A percentile compares a stretch with the other conserved stretches of the same genome.
These are phyloP conservation scores for Tinamus guttatus DNA, from an alignment of 2,113 vertebrate genomes.

Conservation along the genomic window DNA sequence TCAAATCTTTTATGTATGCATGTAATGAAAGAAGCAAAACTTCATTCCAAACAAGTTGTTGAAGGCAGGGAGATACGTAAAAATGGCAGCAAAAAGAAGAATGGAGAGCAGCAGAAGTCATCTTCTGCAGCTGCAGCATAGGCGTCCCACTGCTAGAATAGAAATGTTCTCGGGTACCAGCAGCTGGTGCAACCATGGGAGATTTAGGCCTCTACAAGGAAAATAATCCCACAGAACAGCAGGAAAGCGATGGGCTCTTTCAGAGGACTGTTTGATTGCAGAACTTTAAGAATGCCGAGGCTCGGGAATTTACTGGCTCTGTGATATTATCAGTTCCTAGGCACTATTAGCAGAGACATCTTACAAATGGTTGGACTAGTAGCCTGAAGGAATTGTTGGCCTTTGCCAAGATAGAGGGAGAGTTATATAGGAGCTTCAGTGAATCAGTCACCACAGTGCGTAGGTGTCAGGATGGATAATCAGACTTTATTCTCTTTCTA, in stretches of 20 bases:
- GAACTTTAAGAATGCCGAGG: background rate
- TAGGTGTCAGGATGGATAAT: constrained; percentile 49
- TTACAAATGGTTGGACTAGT: constrained; percentile 17
- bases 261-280: background rate
- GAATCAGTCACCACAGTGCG: background rate
- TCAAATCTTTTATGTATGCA: background rate
- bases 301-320: background rate
- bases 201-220: background rate
- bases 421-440: background rate
- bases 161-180: background rate
- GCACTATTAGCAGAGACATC: background rate
- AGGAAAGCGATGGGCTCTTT: background rate
- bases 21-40: background rate
- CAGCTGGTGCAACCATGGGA: background rate
- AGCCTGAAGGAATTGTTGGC: constrained; percentile 43
- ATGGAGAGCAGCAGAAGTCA: background rate
- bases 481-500: background rate
- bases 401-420: constrained; percentile 38
- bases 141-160: background rate
- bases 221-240: background rate
- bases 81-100: background rate
- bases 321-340: background rate
- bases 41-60: fast-evolving
- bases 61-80: background rate
- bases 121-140: background rate